phyloP scores from a whole-genome alignment of 2,113 vertebrate species.

The Calypte anna region DNA sequence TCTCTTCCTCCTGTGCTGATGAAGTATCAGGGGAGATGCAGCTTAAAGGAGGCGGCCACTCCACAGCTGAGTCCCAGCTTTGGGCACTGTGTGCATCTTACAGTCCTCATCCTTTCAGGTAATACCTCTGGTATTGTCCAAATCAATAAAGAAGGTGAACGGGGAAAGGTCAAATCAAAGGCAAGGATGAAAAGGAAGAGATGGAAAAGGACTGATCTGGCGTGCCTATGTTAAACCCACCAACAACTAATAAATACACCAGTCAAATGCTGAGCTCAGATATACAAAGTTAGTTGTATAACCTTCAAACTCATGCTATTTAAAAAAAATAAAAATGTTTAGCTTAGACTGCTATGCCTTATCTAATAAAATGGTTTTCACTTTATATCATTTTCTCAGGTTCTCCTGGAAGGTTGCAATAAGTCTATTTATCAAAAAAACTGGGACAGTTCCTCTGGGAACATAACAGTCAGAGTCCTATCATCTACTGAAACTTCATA shows the following conservation, averaged over 20 bases:
- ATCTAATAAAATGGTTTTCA: constrained; percentile 39
- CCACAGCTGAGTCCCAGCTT: neutral
- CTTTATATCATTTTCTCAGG: constrained; percentile 18
- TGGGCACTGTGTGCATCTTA: neutral
- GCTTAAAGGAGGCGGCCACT: neutral
- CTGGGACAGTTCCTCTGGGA: constrained; percentile 40
- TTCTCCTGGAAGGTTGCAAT: constrained; percentile 28
- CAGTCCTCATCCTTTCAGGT: neutral
- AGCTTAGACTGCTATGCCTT: constrained; percentile 4
- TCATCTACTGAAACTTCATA: constrained; percentile 36
- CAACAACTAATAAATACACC: neutral
- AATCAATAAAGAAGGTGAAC: neutral
- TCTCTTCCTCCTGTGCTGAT: neutral
- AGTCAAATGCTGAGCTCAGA: neutral
- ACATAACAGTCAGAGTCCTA: constrained; percentile 36
- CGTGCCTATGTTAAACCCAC: neutral
- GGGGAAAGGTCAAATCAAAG: neutral
- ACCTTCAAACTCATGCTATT: neutral
- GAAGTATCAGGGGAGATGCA: neutral
- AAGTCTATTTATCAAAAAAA: constrained; percentile 44
- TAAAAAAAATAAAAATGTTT: neutral
- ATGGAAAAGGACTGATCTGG: neutral
- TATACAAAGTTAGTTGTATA: neutral
- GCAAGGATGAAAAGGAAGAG: neutral
- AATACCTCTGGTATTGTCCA: neutral